Evolutionary conservation across 2,888 invertebrate species (phyloP), one percentile per base, ranked within the genome.

Genomic region (Cataglyphis cursor): DNA sequence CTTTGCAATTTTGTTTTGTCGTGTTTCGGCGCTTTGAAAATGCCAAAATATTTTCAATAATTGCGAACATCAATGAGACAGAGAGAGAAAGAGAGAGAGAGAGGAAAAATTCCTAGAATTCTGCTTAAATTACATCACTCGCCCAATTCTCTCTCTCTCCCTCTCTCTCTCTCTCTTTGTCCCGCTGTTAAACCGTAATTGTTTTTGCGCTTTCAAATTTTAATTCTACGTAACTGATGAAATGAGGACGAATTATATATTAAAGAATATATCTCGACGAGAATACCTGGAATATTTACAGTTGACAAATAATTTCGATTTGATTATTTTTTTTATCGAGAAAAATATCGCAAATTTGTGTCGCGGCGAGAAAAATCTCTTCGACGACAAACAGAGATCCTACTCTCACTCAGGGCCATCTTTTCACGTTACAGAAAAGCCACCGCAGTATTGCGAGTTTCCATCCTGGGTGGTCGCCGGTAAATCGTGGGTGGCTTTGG

Each of bases 401-500:
- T n/a, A 38, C 41, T 73, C 15, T 80, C 18, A 18, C 8, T n/a
- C 70, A 80, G 21, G 18, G 6, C 51, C 44, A 76, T 68, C 70
- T 72, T 65, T 51, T 64, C 15, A 15, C 12, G 24, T 91, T 91
- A 41, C 90, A 94, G 94, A 92, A 85, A 89, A 90, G 31, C 89
- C 90, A 59, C 83, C 91, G 31, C 85, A 90, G 38, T 90, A 83
- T 5, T 94, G 94, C 85, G 80, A 86, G 18, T 94, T 90, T 82
- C 94, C 94, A 4, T 84, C 84, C n/a, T 94, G 94, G 94, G 87
- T 94, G 38, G 91, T 93, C 21, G 86, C 91, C 31, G 91, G 92
- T 15, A 90, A 92, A 68, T 91, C 92, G 9, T 94, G 94, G 94
- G 90, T 94, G 41, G 93, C 94, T 8, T 87, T 94, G 85, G 94